Evolutionary conservation across 2,113 vertebrate genomes (phyloP), one percentile per base, ranked within the genome.

Genomic region (Notarius quadriscutis): DNA sequence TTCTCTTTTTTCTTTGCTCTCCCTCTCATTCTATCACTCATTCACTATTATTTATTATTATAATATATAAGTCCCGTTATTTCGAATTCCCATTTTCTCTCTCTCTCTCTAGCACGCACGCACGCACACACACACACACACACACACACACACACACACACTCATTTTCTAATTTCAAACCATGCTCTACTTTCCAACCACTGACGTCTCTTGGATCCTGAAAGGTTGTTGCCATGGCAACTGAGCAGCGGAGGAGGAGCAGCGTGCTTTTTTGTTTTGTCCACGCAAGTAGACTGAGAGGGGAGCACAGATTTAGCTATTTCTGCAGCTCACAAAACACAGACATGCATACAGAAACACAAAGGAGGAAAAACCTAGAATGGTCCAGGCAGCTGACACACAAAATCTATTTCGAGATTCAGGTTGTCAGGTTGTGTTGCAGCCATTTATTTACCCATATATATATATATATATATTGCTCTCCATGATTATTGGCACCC

Each of bases 181-280:
- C 87, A 71, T 92, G 90, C 88, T 92, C 90, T 90, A 91, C 89
- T 91, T 91, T 91, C 86, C 80, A 88, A 85, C 81, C 83, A 84
- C 87, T 91, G 91, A 92, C 87, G 88, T 88, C 84, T 91, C 88
- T 86, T 81, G 86, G 90, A 89, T 71, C 90, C 90, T 83, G 81
- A 84, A 91, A 92, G 91, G 88, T 90, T 92, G 91, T 92, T 92
- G 90, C 91, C 88, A 88, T 88, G 89, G 90, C 84, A 91, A 92
- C 91, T 34, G 87, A 58, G 48, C 83, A 83, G 58, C 74, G 79
- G 75, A 86, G 87, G 85, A 87, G 88, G 88, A 74, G 90, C 60
- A 83, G 84, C 53, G 51, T 89, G 86, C n/a, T 60, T 90, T 90
- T 91, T 88, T 89, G 91, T 91, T 90, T 81, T 84, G 88, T 90